Evolutionary conservation across 2,888 invertebrate species (phyloP).

Genomic region (Andrena praecox): DNA sequence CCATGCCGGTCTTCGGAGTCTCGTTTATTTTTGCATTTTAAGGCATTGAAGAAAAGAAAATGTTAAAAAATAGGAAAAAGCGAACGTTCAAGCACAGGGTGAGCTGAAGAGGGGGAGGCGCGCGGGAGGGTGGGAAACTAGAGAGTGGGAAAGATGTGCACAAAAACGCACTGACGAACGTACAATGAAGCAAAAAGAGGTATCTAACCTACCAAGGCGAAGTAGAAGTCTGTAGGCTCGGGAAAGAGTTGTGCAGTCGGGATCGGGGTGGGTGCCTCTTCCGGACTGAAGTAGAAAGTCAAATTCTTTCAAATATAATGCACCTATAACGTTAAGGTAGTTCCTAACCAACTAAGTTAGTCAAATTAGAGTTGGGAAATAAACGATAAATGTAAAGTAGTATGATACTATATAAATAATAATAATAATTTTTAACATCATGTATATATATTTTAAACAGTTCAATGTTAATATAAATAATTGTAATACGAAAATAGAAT

Average conservation of each 20-base stretch:
- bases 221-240: constrained; percentile 72
- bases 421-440: too few species aligned
- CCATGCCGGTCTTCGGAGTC: constrained; percentile 65
- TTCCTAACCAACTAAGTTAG: too few species aligned
- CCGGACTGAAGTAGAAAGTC: constrained; percentile 45
- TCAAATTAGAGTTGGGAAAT: too few species aligned
- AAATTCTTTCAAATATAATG: constrained; percentile 26
- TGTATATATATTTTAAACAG: too few species aligned
- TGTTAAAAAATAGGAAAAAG: constrained; percentile 82
- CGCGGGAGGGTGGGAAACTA: constrained; percentile 57
- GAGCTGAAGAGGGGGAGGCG: constrained; percentile 71
- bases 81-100: constrained; percentile 80
- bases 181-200: constrained; percentile 78
- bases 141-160: constrained; percentile 77
- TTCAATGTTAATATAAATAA: too few species aligned
- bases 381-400: too few species aligned
- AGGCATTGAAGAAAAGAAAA: constrained; percentile 84
- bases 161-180: constrained; percentile 81
- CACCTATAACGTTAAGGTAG: neutral
- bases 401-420: too few species aligned
- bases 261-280: constrained; percentile 51
- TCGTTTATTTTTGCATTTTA: constrained; percentile 84
- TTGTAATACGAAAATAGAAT: too few species aligned
- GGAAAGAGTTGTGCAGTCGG: constrained; percentile 65
- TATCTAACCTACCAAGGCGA: constrained; percentile 73